Evolutionary conservation across 2,797 vertebrate genomes (phyloP).

Genomic region (Natrix natrix): DNA sequence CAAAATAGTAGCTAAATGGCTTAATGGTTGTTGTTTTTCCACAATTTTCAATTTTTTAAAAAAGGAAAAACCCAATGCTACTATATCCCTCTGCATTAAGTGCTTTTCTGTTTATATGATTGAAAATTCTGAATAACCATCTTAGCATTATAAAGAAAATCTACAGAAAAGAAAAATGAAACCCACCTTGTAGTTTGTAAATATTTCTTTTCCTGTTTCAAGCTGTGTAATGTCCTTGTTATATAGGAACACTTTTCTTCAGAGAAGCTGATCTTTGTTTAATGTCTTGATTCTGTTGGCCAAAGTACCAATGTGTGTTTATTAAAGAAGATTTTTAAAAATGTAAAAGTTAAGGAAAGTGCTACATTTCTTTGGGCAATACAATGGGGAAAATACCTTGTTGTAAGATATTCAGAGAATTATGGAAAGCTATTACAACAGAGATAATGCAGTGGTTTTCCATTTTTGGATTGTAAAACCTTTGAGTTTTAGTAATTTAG

Average conservation of each 20-base stretch:
- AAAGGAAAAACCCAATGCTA: constrained; percentile 58
- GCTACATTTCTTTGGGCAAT: constrained; percentile 24
- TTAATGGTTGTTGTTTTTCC: constrained; percentile 77
- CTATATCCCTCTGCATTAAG: constrained; percentile 76
- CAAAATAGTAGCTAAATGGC: constrained; percentile 77
- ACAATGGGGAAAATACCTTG: too few relatives aligned
- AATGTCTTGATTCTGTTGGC: constrained; percentile 82
- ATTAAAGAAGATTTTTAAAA: constrained; percentile 72
- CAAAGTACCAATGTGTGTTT: constrained; percentile 80
- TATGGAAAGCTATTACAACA: neutral
- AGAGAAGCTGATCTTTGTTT: constrained; percentile 83
- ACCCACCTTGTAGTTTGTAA: constrained; percentile 83
- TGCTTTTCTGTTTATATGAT: constrained; percentile 81
- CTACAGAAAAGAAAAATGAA: constrained; percentile 53
- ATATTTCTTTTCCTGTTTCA: constrained; percentile 85
- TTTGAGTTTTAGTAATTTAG: neutral
- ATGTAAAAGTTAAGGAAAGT: constrained; percentile 62
- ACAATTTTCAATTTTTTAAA: constrained; percentile 76
- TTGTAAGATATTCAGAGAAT: neutral
- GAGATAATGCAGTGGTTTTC: neutral
- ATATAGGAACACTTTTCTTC: constrained; percentile 85
- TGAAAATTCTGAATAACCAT: constrained; percentile 85
- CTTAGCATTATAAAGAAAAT: constrained; percentile 82
- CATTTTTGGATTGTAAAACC: neutral
- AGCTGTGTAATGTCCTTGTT: constrained; percentile 85